phyloP scores from a whole-genome alignment of 2,113 vertebrate genomes.

The Scomber colias region DNA sequence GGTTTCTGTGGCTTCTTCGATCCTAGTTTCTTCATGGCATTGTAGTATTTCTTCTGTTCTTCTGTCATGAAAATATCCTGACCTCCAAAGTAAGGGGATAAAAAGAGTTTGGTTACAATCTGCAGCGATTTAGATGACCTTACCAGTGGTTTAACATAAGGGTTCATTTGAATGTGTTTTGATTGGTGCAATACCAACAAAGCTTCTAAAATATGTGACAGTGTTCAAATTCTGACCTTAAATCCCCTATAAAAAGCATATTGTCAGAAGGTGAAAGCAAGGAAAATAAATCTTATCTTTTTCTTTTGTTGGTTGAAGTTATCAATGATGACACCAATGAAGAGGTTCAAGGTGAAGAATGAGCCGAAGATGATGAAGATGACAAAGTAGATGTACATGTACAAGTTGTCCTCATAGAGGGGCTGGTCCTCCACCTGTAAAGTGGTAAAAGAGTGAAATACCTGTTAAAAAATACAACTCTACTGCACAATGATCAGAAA shows the following conservation, averaged over 20 bases:
- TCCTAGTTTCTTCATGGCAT: slow-evolving; percentile 99
- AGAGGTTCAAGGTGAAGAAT: slow-evolving; percentile 98
- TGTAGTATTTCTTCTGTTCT: slow-evolving; percentile 99
- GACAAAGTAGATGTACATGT: slow-evolving; percentile 99
- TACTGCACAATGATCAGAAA: neutral
- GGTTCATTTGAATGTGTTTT: neutral
- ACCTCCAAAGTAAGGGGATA: slow-evolving; percentile 96
- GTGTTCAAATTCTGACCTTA: neutral
- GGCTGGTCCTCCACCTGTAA: slow-evolving; percentile 91
- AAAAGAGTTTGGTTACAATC: slow-evolving; percentile 88
- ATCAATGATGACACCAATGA: slow-evolving; percentile 99
- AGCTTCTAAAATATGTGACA: neutral
- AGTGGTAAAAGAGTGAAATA: slow-evolving; percentile 6
- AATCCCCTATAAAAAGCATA: neutral
- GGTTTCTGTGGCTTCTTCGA: slow-evolving; percentile 99
- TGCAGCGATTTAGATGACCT: neutral
- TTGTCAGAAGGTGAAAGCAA: slow-evolving; percentile 11
- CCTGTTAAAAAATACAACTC: neutral
- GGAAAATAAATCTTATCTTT: slow-evolving; percentile 92
- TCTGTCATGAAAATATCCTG: slow-evolving; percentile 99
- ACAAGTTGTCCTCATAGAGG: slow-evolving; percentile 95
- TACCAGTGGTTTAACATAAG: neutral
- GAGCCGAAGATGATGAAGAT: slow-evolving; percentile 99
- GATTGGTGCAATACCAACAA: neutral
- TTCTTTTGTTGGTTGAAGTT: slow-evolving; percentile 99